Base-by-base conservation (phyloP, 2,797 vertebrate genomes). In the Pangasius mekongensis region DNA sequence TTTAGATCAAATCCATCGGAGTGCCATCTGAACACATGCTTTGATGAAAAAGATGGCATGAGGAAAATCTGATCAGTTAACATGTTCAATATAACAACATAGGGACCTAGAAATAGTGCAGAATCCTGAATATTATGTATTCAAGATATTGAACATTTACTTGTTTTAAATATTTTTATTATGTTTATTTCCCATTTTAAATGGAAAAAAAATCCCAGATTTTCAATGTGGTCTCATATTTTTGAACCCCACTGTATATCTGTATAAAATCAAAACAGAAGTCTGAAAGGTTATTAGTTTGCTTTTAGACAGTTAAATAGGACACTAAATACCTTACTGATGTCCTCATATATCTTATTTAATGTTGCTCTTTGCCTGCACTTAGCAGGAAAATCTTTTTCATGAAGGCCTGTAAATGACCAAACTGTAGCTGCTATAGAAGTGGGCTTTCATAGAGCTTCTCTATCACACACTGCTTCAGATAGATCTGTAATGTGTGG, bases 361-460 rank as follows among this genome's bases (percentile, higher is more conserved):
- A 73, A 80, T 80, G 60, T 14, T 74, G 73, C 22, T 52, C 67
- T 87, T 36, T 64, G 80, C 33, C 56, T 30, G 16, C 7, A 20
- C 49, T 54, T 18, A 60, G 66, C 64, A 82, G 49, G 18, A 78
- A 78, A 64, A 69, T 36, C 43, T 78, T 11, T 69, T 69, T 80
- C 24, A 71, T n/a, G 33, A 74, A 60, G 54, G 56, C n/a, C 64
- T 36, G 47, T 16, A 49, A 62, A 77, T 62, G 27, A n/a, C 27
- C 30, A 2, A 69, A 66, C 33, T 66, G 52, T 39, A 27, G 13
- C 33, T n/a, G 33, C 13, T 30, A 56, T 30, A 30, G 18, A 60
- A 82, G 5, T 58, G 24, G 33, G 36, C 27, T 83, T 69, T 87
- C 66, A 60, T 27, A 14, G 13, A 76, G 4, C 73, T 77, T 43